A percentile compares a stretch with the other conserved stretches of the same genome.
These are phyloP conservation scores for Acropternis orthonyx DNA, from an alignment of 2,797 vertebrate genomes.

Conservation along the genomic window DNA sequence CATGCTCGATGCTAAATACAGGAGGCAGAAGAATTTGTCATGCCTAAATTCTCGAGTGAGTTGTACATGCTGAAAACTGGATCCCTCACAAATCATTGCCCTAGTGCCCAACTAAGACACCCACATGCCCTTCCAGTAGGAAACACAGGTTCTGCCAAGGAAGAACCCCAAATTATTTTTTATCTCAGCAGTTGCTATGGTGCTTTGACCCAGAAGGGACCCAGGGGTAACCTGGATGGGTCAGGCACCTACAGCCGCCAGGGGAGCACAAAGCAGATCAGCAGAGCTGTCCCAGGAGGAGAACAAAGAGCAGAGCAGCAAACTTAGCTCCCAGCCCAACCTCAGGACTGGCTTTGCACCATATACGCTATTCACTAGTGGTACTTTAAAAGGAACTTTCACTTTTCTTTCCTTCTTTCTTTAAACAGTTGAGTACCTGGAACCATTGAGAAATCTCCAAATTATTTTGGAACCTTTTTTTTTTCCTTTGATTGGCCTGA, in stretches of 20 bases:
- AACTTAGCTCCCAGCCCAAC: neutral
- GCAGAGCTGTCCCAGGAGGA: neutral
- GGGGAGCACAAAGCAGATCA: neutral
- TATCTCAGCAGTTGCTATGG: neutral
- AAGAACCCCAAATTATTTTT: rapidly evolving
- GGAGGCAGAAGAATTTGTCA: neutral
- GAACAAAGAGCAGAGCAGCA: neutral
- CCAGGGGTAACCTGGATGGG: rapidly evolving
- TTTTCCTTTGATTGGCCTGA: neutral
- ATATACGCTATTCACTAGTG: rapidly evolving
- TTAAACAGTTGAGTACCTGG: neutral
- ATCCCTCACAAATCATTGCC: neutral
- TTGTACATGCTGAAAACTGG: neutral
- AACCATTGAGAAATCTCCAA: neutral
- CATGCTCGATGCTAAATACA: neutral
- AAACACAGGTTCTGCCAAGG: neutral
- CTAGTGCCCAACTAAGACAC: neutral
- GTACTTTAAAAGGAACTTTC: neutral
- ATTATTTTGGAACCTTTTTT: neutral
- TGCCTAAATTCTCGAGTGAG: neutral
- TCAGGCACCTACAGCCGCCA: neutral
- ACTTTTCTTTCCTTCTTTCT: neutral
- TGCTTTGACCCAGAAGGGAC: neutral
- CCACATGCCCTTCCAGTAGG: neutral
- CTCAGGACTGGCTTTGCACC: neutral